A percentile compares a stretch with the other conserved stretches of the same genome.
These are phyloP conservation scores for Leptinotarsa texana DNA, from an alignment of 1,140 invertebrate species.

Conservation along the genomic window DNA sequence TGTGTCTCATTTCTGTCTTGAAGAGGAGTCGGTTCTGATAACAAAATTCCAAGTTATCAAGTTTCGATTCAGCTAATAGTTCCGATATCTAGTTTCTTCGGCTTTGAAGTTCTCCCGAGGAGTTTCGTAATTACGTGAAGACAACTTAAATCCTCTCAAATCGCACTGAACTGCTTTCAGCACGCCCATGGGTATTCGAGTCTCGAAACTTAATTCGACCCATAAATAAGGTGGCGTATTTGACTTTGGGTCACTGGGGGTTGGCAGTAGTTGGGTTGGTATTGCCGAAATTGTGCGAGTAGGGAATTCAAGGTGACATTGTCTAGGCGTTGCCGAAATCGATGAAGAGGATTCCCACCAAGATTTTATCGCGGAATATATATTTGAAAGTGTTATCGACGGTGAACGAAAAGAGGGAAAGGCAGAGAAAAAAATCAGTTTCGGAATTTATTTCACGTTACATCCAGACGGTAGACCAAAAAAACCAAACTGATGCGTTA, in stretches of 20 bases:
- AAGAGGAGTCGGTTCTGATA: too few species aligned
- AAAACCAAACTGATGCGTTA: too few species aligned
- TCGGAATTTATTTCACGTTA: too few species aligned
- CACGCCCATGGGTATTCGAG: not conserved
- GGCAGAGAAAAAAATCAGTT: too few species aligned
- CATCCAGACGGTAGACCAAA: too few species aligned
- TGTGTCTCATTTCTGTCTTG: too few species aligned
- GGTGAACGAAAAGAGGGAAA: not conserved
- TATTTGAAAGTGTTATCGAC: not conserved
- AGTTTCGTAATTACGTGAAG: not conserved
- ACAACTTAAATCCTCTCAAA: not conserved
- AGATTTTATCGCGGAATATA: constrained; percentile 2
- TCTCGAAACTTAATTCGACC: not conserved
- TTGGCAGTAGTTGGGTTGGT: not conserved
- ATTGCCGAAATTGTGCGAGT: not conserved
- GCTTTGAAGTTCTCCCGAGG: too few species aligned
- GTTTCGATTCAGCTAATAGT: too few species aligned
- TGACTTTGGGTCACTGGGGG: not conserved
- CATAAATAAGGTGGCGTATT: constrained; percentile 1
- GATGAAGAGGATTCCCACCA: not conserved
- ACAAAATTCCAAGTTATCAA: too few species aligned
- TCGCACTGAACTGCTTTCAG: not conserved
- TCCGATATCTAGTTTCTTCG: too few species aligned
- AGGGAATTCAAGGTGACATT: constrained; percentile 5
- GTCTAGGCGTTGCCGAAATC: constrained; percentile 2